Evolutionary conservation across 2,888 invertebrate species (phyloP).

Genomic region (Meiosimyza decipiens): DNA sequence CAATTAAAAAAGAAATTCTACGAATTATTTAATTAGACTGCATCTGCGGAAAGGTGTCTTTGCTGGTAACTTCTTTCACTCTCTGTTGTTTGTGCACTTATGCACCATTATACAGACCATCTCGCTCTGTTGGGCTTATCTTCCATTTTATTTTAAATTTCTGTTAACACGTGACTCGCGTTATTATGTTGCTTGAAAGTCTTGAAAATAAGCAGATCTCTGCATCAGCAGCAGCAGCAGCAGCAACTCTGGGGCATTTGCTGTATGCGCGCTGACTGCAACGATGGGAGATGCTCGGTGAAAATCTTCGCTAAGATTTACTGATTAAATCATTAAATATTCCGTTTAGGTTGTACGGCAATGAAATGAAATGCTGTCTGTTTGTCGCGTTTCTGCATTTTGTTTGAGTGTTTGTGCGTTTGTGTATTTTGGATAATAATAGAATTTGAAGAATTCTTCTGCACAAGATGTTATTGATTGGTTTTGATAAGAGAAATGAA

Average conservation of each 20-base stretch:
- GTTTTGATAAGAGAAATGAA: constrained; percentile 9
- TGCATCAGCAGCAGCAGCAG: constrained; percentile 1
- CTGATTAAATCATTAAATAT: constrained; percentile 63
- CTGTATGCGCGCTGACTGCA: not conserved
- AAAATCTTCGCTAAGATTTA: constrained; percentile 27
- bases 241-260: not conserved
- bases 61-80: not conserved
- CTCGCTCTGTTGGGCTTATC: constrained; percentile 4
- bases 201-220: constrained; percentile 32
- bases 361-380: constrained; percentile 56
- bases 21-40: constrained; percentile 67
- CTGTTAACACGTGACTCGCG: constrained; percentile 34
- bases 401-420: not conserved
- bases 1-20: constrained; percentile 68
- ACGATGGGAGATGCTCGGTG: constrained; percentile 12
- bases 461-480: constrained; percentile 21
- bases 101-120: too few relatives aligned
- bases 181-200: constrained; percentile 12
- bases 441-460: constrained; percentile 34
- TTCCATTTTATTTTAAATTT: constrained; percentile 23
- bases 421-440: constrained; percentile 18
- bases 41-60: constrained; percentile 35
- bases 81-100: not conserved
- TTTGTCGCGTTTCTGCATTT: constrained; percentile 3
- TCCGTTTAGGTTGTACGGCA: constrained; percentile 66